phyloP scores from a whole-genome alignment of 23 tunicate species.

The Styela plicata region DNA sequence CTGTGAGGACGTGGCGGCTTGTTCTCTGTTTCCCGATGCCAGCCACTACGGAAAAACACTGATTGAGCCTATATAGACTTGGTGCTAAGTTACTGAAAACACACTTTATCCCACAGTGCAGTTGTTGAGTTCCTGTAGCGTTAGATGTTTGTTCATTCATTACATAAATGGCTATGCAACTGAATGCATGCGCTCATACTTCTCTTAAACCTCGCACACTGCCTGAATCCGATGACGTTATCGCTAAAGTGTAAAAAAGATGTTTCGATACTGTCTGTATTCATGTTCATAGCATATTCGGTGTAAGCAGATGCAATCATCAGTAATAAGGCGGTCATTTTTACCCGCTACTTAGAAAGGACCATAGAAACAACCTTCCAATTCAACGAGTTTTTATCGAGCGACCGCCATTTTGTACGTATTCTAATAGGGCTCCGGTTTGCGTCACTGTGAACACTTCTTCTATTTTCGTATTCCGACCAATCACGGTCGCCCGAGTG shows the following conservation, averaged over 20 bases:
- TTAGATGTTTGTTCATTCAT: neutral
- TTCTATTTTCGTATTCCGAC: neutral
- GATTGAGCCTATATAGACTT: neutral
- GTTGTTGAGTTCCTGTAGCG: neutral
- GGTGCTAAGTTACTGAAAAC: neutral
- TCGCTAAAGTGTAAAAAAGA: no score
- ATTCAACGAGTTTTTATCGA: no score
- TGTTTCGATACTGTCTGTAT: no score
- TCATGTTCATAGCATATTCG: no score
- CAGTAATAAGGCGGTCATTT: no score
- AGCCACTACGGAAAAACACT: neutral
- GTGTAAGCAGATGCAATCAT: no score
- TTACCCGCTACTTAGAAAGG: no score
- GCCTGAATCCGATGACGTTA: no score
- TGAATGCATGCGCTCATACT: neutral
- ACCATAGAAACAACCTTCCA: no score
- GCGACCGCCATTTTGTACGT: neutral
- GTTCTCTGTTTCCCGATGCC: neutral
- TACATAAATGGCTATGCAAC: neutral
- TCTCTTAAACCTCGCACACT: no score
- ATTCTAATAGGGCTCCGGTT: neutral
- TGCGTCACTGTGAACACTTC: neutral
- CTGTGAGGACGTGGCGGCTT: neutral
- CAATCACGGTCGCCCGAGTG: neutral
- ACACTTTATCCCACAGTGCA: neutral